Base-by-base conservation (phyloP, 2,113 vertebrate genomes). In the Chamaetylas fuelleborni region DNA sequence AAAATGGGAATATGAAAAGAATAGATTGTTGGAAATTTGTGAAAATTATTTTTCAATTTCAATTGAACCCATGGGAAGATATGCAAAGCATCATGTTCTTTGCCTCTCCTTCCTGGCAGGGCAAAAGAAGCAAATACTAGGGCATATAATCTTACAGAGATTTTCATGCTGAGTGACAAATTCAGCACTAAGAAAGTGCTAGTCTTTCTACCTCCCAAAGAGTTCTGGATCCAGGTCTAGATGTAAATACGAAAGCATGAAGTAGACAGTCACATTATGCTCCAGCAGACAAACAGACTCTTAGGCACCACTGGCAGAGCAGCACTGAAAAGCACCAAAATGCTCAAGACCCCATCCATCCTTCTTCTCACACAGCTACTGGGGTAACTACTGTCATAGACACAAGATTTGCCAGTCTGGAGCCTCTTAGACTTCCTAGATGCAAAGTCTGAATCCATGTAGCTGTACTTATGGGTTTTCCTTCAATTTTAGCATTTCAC, bases 1-100 rank as follows among this genome's bases (percentile, higher is more conserved):
- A 60, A 82, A 79, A 64, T 29, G 3, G 5, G 7, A 79, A 56
- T 81, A 58, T 29, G 4, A 53, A 76, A 33, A 42, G 25, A 60
- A 56, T n/a, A 50, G 7, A 38, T 38, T 20, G 4, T 4, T 82
- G 7, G 57, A 40, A 78, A 73, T 22, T 38, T 54, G 7, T 58
- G 51, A 74, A 81, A 88, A 83, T 11, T 1, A 3, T 24, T 38
- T 66, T 81, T 24, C 5, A 36, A 2, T 65, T 92, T 70, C 18
- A 62, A 1, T 9, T 28, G 14, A 66, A 31, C 2, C 0, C 0
- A 12, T 72, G 14, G 38, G 6, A 82, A 89, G 15, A 33, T 19
- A 56, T 1, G 11, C 7, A 79, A 4, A 71, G 43, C 84, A 6
- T 9, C 2, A 11, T 31, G 12, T 70, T 93, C 13, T 7, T 66